A percentile compares a stretch with the other conserved stretches of the same genome.
phyloP scores from a whole-genome alignment of 2,113 vertebrate species.

The Caloenas nicobarica region DNA sequence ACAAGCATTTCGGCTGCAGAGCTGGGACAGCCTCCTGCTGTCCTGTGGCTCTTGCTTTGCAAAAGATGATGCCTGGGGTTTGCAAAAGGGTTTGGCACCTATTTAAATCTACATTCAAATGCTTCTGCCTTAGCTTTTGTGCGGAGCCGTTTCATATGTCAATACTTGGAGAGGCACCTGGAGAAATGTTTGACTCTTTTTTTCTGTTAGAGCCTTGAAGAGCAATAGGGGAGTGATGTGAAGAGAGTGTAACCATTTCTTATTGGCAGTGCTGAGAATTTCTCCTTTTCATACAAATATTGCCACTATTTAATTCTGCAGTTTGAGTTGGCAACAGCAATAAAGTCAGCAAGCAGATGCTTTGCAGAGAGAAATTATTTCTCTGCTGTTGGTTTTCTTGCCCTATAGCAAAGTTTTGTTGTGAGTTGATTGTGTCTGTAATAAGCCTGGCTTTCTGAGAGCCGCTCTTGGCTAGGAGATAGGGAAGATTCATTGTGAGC shows the following conservation, averaged over 20 bases:
- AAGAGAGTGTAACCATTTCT: not conserved
- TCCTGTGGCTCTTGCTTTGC: not conserved
- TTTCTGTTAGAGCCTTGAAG: not conserved
- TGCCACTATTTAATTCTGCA: constrained; percentile 14
- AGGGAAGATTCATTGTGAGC: not conserved
- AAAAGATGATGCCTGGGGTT: not conserved
- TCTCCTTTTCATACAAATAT: not conserved
- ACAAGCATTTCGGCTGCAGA: not conserved
- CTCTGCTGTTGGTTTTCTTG: not conserved
- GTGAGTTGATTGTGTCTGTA: not conserved
- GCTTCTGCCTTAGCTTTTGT: not conserved
- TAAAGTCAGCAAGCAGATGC: constrained; percentile 30
- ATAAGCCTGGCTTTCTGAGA: not conserved
- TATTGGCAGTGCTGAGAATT: not conserved
- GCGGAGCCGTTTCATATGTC: not conserved
- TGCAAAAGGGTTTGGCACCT: not conserved
- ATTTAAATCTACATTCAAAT: not conserved
- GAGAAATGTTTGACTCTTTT: not conserved
- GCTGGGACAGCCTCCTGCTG: not conserved
- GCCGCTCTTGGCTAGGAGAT: not conserved
- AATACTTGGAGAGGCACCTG: not conserved
- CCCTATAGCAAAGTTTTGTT: constrained; percentile 46
- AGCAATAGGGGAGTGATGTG: not conserved
- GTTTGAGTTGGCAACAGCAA: not conserved
- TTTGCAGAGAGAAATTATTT: constrained; percentile 23